Percentiles rank a stretch among this genome's conserved stretches.
Conservation (phyloP, 2,888 invertebrate species). For the Cryptocephalus moraei region DNA sequence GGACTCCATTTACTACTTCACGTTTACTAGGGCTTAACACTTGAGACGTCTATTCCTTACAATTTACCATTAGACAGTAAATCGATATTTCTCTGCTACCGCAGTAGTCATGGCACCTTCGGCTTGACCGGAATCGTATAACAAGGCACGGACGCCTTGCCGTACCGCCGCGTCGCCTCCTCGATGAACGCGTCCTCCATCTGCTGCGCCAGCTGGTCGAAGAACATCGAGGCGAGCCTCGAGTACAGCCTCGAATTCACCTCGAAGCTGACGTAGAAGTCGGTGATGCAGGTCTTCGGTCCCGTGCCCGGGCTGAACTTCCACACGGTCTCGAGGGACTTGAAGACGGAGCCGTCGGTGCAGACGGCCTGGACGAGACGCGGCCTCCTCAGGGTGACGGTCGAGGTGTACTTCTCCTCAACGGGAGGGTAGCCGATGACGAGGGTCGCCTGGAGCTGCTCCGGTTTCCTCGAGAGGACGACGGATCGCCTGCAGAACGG, state of each 20-base stretch:
- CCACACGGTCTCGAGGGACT: slow-evolving; percentile 83
- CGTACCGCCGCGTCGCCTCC: slow-evolving; percentile 72
- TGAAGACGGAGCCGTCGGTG: slow-evolving; percentile 77
- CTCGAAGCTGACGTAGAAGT: slow-evolving; percentile 85
- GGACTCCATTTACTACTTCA: too few species aligned
- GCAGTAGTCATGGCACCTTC: slow-evolving; percentile 1
- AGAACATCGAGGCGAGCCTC: slow-evolving; percentile 83
- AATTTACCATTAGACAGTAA: too few species aligned
- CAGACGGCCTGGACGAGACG: slow-evolving; percentile 76
- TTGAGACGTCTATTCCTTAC: too few species aligned
- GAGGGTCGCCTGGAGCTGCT: background rate
- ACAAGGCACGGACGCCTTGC: slow-evolving; percentile 60
- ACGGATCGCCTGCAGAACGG: background rate
- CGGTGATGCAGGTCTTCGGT: slow-evolving; percentile 70
- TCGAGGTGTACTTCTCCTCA: background rate
- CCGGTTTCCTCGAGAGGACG: background rate
- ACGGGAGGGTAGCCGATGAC: background rate
- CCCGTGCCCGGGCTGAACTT: slow-evolving; percentile 81
- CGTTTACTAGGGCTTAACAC: too few species aligned
- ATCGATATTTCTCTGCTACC: too few species aligned
- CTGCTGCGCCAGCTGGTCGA: slow-evolving; percentile 89
- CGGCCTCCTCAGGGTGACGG: slow-evolving; percentile 49
- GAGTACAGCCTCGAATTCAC: slow-evolving; percentile 85
- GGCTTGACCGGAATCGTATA: slow-evolving; percentile 28
- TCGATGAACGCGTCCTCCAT: slow-evolving; percentile 91